phyloP scores from a whole-genome alignment of 1,140 invertebrate genomes.

The Aphelenchoides avenae region DNA sequence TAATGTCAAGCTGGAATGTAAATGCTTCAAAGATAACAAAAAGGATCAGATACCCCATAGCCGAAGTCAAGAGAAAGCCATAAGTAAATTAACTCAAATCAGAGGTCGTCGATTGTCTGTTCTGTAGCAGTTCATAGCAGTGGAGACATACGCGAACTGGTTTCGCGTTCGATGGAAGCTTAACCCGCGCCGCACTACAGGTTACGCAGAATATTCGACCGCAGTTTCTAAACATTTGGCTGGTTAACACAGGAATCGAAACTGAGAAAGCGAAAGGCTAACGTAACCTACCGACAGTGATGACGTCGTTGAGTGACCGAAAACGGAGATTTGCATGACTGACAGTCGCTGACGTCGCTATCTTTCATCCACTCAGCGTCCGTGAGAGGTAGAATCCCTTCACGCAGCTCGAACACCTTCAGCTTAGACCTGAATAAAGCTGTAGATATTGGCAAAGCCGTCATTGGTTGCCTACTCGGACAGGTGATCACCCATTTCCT shows the following conservation, averaged over 20 bases:
- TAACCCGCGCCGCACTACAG: constrained; percentile 29
- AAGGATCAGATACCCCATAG: no score
- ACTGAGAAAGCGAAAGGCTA: constrained; percentile 4
- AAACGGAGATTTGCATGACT: constrained; percentile 16
- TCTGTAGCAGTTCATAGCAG: constrained; percentile 27
- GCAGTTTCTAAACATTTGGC: constrained; percentile 38
- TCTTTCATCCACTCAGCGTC: constrained; percentile 34
- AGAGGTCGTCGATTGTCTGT: background rate
- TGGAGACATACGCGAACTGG: constrained; percentile 30
- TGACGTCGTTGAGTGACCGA: constrained; percentile 34
- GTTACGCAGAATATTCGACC: constrained; percentile 30
- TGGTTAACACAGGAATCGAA: constrained; percentile 21
- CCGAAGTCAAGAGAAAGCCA: no score
- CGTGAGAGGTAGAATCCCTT: constrained; percentile 32
- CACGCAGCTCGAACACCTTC: constrained; percentile 31
- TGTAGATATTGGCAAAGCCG: background rate
- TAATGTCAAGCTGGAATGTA: no score
- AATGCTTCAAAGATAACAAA: no score
- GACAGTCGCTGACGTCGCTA: constrained; percentile 19
- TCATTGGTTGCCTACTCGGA: constrained; percentile 27
- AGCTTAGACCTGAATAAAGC: constrained; percentile 39
- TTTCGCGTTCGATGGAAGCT: constrained; percentile 38
- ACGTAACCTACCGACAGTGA: constrained; percentile 33
- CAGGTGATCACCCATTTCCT: constrained; percentile 37
- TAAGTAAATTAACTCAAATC: no score